Evolutionary conservation across 2,797 vertebrate genomes (phyloP), one percentile per base, ranked within the genome.

Genomic region (Coendou prehensilis): DNA sequence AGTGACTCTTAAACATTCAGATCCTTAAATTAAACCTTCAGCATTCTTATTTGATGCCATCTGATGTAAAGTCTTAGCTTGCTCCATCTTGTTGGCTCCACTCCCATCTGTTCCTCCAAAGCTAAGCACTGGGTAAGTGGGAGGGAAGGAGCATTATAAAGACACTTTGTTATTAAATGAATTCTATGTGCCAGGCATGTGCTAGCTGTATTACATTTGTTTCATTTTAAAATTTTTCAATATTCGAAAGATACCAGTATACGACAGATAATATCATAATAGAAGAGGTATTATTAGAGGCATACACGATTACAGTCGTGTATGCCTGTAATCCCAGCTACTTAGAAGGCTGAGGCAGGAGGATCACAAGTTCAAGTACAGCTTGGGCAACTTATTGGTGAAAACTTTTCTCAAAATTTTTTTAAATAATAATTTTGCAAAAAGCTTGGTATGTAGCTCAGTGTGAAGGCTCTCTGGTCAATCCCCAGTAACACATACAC

Each of bases 211-310:
- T n/a, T 94, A n/a, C 54, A 47, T 64, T 73, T 89, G 37, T 57
- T 91, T 89, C 71, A 1, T 67, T 86, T 81, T 67, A 71, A 52
- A 78, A 54, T 73, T 75, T 84, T 91, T 89, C 80, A 75, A 54
- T 64, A 89, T 69, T 91, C 54, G 93, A 89, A 92, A 56, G 89
- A 82, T 41, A 47, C 9, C 23, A 83, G 17, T 59, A 13, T 64
- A 85, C 4, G 37, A 82, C 18, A 88, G 41, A 15, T 67, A 87
- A 41, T 52, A 69, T 85, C 37, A 81, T 64, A 59, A 37, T 78
- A 0, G 28, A 57, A 84, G 47, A 89, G 22, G 26, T 30, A 54
- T 45, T 91, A 41, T 26, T 93, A 73, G 67, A 87, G 45, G 89
- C n/a, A n/a, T n/a, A n/a, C n/a, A n/a, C n/a, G n/a, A n/a, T n/a